These are phyloP conservation scores for Iguana delicatissima DNA, from an alignment of 2,797 vertebrate genomes.

Conservation along the genomic window DNA sequence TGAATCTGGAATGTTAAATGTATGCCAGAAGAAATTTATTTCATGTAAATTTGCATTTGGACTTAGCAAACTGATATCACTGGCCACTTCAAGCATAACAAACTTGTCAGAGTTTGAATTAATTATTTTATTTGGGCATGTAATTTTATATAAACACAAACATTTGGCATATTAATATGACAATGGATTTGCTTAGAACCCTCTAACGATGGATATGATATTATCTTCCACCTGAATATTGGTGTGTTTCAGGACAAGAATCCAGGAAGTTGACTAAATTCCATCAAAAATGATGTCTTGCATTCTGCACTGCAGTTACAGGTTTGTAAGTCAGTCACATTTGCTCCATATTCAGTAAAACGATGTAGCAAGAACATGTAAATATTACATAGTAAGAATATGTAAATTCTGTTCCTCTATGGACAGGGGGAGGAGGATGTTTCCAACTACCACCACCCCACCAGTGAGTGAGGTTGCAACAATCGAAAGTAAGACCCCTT, in stretches of 20 bases:
- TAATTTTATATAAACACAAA: conserved; percentile 48
- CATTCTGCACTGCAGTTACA: too few species aligned
- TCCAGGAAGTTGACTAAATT: background rate
- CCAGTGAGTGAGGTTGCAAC: too few species aligned
- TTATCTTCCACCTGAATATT: background rate
- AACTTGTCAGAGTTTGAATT: conserved; percentile 40
- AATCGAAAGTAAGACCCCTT: too few species aligned
- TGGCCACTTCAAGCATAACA: conserved; percentile 32
- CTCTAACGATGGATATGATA: background rate
- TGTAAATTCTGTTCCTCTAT: too few species aligned
- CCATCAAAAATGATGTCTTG: background rate
- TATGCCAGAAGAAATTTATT: conserved; percentile 10
- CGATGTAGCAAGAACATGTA: too few species aligned
- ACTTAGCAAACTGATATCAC: conserved; percentile 36
- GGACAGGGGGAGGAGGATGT: too few species aligned
- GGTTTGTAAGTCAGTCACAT: too few species aligned
- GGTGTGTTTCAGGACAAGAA: background rate
- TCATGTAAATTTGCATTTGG: background rate
- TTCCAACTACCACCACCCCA: too few species aligned
- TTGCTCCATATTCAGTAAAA: too few species aligned
- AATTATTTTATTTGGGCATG: conserved; percentile 19
- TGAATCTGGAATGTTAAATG: background rate
- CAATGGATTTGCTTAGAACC: background rate
- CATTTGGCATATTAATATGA: conserved; percentile 20
- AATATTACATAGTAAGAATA: too few species aligned